Evolutionary conservation across 2,797 vertebrate genomes (phyloP).

Genomic region (Poecilia gillii): DNA sequence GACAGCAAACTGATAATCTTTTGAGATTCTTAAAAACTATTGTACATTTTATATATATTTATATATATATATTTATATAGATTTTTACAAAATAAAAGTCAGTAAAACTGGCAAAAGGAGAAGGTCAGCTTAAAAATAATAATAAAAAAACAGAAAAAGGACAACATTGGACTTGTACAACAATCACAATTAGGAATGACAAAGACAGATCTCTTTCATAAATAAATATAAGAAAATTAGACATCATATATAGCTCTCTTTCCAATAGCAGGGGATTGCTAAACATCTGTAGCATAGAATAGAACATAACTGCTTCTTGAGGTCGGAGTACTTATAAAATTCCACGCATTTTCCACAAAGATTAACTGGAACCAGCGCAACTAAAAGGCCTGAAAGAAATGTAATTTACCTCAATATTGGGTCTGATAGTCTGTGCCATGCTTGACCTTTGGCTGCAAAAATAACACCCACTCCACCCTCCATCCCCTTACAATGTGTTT

Average conservation of each 20-base stretch:
- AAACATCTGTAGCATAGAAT: slow-evolving; percentile 62
- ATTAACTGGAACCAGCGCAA: slow-evolving; percentile 66
- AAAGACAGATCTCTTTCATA: slow-evolving; percentile 77
- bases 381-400: slow-evolving; percentile 76
- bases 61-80: slow-evolving; percentile 32
- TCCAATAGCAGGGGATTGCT: slow-evolving; percentile 68
- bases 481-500: background rate
- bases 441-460: slow-evolving; percentile 78
- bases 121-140: slow-evolving; percentile 72
- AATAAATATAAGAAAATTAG: slow-evolving; percentile 82
- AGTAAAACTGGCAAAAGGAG: slow-evolving; percentile 73
- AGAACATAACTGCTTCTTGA: slow-evolving; percentile 57
- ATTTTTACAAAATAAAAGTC: slow-evolving; percentile 86
- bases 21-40: slow-evolving; percentile 84
- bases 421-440: slow-evolving; percentile 78
- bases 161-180: slow-evolving; percentile 68
- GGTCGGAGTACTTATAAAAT: slow-evolving; percentile 61
- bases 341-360: slow-evolving; percentile 61
- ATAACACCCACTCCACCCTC: slow-evolving; percentile 44
- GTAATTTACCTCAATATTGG: slow-evolving; percentile 74
- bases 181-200: slow-evolving; percentile 76
- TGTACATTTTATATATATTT: slow-evolving; percentile 77
- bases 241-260: slow-evolving; percentile 80
- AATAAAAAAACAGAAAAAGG: slow-evolving; percentile 44
- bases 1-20: slow-evolving; percentile 83